phyloP scores from a whole-genome alignment of 2,113 vertebrate genomes.

The Choloepus hoffmanni region DNA sequence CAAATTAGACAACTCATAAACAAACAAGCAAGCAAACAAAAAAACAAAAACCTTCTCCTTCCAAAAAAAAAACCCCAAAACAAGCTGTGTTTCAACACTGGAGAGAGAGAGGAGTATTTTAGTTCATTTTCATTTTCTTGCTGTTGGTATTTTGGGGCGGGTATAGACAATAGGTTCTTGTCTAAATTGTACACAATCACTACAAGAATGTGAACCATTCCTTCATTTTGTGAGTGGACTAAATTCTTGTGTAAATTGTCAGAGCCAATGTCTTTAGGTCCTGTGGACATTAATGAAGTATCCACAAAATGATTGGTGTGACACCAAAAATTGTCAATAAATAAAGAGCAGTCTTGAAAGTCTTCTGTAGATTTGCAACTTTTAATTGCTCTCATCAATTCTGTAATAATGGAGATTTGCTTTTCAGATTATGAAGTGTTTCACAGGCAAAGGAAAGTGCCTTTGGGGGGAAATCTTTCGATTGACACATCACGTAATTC shows the following conservation, averaged over 20 bases:
- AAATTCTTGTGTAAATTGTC: neutral
- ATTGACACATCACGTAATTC: neutral
- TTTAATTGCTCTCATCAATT: constrained; percentile 39
- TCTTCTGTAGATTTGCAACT: constrained; percentile 46
- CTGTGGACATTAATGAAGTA: neutral
- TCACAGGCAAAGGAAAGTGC: constrained; percentile 25
- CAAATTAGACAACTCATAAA: constrained; percentile 27
- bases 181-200: neutral
- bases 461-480: constrained; percentile 52
- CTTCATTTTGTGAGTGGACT: neutral
- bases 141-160: neutral
- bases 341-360: neutral
- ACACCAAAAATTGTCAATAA: neutral
- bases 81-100: neutral
- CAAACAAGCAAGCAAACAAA: neutral
- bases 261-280: neutral
- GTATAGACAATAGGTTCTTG: neutral
- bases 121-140: constrained; percentile 14
- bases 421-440: constrained; percentile 57
- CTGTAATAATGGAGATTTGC: constrained; percentile 20
- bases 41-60: too few relatives aligned
- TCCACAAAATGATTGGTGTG: neutral
- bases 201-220: neutral
- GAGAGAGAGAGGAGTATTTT: neutral
- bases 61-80: too few relatives aligned